Base-by-base conservation (phyloP, 2,888 invertebrate genomes). In the Caenorhabditis sulstoni region DNA sequence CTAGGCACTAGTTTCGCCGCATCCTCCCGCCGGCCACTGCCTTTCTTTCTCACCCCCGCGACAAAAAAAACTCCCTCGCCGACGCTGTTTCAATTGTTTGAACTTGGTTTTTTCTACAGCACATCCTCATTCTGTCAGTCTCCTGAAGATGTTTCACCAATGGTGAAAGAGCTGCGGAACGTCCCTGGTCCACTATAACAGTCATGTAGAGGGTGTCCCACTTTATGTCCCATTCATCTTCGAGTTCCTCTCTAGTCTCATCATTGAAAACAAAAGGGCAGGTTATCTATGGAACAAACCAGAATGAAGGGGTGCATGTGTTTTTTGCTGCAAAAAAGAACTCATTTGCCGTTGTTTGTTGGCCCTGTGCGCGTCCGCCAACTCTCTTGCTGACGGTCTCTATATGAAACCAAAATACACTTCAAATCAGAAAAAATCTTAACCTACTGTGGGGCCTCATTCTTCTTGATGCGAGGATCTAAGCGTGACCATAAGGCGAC, bases 261-360 rank as follows among this genome's bases (percentile, higher is more conserved):
- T 66, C 41, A 20, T 22, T 53, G 47, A 52, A 59, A 66, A 61
- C 59, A 66, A 61, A 53, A 74, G 65, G 52, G 66, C 74, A 74
- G 41, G 61, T 74, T 74, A 61, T 74, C 59, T 65, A 16, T 66
- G 61, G 59, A 74, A 61, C 66, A 61, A 61, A 61, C 59, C 59
- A 66, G 65, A 74, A 66, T 66, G 20, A 39, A 45, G 20, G 57
- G 49, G 41, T 55, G 35, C 55, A 62, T 61, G 52, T 68, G 58
- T 62, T 71, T 73, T 62, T 64, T 73, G 16, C 47, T 58, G 67
- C 67, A 50, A 47, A 62, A 64, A 71, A 73, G 41, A 71, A 62
- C 49, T 73, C 64, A 73, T 73, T 62, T 62, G 61, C 37, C 64
- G 71, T 73, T 73, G 71, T 73, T 73, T 73, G 50, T 73, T 50